Conservation (phyloP, 2,888 invertebrate species). For the Dorcus parallelipipedus region DNA sequence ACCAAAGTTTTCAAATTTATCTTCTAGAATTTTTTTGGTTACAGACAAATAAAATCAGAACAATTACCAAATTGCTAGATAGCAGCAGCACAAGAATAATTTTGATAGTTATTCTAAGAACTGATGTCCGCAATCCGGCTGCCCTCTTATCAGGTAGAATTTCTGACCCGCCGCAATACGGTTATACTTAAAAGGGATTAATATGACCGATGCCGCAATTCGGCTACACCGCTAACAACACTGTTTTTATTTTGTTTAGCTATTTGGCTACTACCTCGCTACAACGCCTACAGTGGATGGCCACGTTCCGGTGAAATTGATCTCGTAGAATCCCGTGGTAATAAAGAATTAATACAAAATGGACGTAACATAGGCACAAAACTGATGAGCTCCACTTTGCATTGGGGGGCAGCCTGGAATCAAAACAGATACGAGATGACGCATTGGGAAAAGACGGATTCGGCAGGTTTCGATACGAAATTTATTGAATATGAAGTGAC, state of each 20-base stretch:
- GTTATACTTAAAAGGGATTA: no score
- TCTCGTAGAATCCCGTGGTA: slow-evolving; percentile 64
- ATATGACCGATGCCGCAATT: no score
- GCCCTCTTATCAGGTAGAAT: no score
- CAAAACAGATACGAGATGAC: slow-evolving; percentile 56
- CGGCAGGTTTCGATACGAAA: slow-evolving; percentile 51
- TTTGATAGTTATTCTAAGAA: no score
- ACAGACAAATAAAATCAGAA: no score
- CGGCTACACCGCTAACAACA: no score
- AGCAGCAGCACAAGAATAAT: no score
- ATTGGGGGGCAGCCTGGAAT: slow-evolving; percentile 61
- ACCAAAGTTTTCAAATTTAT: no score
- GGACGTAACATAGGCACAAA: slow-evolving; percentile 58
- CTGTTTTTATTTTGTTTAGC: slow-evolving; percentile 48
- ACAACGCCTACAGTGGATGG: slow-evolving; percentile 65
- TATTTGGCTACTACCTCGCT: slow-evolving; percentile 66
- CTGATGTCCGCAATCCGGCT: no score
- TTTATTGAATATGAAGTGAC: slow-evolving; percentile 66
- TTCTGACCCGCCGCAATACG: no score
- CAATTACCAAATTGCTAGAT: no score
- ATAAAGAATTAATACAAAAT: slow-evolving; percentile 46
- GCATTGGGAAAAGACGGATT: slow-evolving; percentile 45
- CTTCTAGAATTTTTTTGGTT: no score
- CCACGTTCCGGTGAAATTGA: slow-evolving; percentile 73
- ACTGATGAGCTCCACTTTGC: slow-evolving; percentile 60